phyloP scores from a whole-genome alignment of 1,140 invertebrate species.

The Gryllus bimaculatus region DNA sequence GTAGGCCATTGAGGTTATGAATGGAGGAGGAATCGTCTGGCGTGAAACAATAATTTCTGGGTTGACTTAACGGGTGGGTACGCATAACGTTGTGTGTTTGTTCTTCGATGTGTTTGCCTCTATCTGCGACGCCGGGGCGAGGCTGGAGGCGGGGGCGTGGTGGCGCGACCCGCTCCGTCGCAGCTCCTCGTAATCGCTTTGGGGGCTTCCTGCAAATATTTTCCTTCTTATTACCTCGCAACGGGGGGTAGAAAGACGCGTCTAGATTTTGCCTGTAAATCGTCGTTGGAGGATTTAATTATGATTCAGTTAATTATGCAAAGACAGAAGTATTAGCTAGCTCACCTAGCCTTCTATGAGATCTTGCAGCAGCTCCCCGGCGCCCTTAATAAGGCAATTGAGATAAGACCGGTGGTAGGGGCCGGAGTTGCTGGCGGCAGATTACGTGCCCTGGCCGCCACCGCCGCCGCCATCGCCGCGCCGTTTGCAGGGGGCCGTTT shows the following conservation, averaged over 20 bases:
- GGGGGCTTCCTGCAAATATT: background rate
- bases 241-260: background rate
- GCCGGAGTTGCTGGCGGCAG: no score
- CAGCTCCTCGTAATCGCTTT: background rate
- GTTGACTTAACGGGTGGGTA: constrained; percentile 3
- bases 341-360: background rate
- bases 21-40: background rate
- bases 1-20: background rate
- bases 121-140: background rate
- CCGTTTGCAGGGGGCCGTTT: background rate
- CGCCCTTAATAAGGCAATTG: background rate
- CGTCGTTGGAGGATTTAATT: background rate
- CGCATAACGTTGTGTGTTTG: background rate
- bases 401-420: background rate
- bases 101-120: background rate
- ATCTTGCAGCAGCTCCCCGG: background rate
- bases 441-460: background rate
- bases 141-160: no score
- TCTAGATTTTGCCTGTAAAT: background rate
- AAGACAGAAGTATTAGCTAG: constrained; percentile 1
- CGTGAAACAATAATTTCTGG: background rate
- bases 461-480: no score
- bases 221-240: background rate
- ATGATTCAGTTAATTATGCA: constrained; percentile 1
- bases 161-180: no score